Evolutionary conservation across 2,113 vertebrate species (phyloP).

Genomic region (Salvator merianae): DNA sequence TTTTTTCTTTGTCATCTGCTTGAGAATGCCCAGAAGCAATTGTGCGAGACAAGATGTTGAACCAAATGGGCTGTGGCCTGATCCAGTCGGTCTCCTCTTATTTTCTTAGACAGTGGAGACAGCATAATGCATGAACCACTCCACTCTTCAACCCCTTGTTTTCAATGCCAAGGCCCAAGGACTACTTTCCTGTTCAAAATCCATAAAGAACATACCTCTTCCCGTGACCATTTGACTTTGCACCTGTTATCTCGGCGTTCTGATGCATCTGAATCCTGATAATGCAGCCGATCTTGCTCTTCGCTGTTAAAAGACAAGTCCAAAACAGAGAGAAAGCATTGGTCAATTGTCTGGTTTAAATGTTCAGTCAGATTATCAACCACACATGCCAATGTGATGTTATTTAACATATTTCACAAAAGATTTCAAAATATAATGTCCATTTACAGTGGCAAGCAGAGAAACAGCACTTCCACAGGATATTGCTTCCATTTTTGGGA

Average conservation of each 20-base stretch:
- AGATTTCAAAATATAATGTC: background rate
- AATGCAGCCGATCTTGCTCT: conserved; percentile 87
- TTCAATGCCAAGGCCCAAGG: too few relatives aligned
- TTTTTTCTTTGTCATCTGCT: too few relatives aligned
- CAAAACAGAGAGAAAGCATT: background rate
- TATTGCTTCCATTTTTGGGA: too few relatives aligned
- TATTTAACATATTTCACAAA: background rate
- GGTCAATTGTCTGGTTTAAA: background rate
- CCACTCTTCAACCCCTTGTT: too few relatives aligned
- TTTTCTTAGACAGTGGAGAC: too few relatives aligned
- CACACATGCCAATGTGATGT: too few relatives aligned
- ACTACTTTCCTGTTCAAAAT: background rate
- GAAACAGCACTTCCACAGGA: too few relatives aligned
- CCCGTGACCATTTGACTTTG: conserved; percentile 93
- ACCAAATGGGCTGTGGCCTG: too few relatives aligned
- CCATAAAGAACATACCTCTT: conserved; percentile 81
- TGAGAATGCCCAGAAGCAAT: too few relatives aligned
- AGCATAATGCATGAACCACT: too few relatives aligned
- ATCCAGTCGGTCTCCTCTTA: too few relatives aligned
- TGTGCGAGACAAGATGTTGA: too few relatives aligned
- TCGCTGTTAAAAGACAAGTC: conserved; percentile 72
- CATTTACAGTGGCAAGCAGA: background rate
- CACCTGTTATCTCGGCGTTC: conserved; percentile 89
- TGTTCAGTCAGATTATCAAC: background rate
- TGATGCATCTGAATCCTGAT: conserved; percentile 87